These are phyloP conservation scores for Adoxophyes honmai DNA, from an alignment of 1,140 invertebrate species.

Conservation along the genomic window DNA sequence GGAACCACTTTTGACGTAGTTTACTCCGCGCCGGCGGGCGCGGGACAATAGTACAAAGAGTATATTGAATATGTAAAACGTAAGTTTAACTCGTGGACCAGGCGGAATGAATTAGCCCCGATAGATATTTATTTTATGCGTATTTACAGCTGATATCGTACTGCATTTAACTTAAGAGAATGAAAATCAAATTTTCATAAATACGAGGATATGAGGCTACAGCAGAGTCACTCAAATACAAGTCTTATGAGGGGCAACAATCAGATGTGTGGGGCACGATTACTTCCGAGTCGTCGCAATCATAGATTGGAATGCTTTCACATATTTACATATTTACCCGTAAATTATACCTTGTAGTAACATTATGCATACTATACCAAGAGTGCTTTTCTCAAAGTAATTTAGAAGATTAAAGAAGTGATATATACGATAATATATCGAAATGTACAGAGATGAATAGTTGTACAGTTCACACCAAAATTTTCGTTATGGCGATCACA, in stretches of 20 bases:
- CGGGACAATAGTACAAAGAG: conserved; percentile 71
- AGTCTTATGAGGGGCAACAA: background rate
- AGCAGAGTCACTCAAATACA: conserved; percentile 4
- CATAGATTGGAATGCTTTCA: background rate
- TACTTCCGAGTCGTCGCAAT: background rate
- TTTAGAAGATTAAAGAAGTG: conserved; percentile 32
- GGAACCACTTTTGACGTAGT: conserved; percentile 19
- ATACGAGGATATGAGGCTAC: conserved; percentile 52
- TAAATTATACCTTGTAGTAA: background rate
- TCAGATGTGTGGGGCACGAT: background rate
- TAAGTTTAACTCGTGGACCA: conserved; percentile 67
- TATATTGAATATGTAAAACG: conserved; percentile 61
- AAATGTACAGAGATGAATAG: conserved; percentile 33
- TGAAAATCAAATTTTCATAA: conserved; percentile 60
- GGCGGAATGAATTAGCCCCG: conserved; percentile 57
- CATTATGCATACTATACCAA: conserved; percentile 38
- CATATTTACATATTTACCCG: background rate
- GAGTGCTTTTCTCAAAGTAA: conserved; percentile 65
- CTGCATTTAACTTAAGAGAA: conserved; percentile 62
- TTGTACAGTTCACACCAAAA: conserved; percentile 44
- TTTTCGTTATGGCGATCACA: conserved; percentile 24
- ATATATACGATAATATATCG: conserved; percentile 26
- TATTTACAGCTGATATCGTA: conserved; percentile 60
- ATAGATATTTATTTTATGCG: conserved; percentile 69
- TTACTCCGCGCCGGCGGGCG: conserved; percentile 18